These are phyloP conservation scores for Tautogolabrus adspersus DNA, from an alignment of 2,113 vertebrate genomes.

Conservation along the genomic window DNA sequence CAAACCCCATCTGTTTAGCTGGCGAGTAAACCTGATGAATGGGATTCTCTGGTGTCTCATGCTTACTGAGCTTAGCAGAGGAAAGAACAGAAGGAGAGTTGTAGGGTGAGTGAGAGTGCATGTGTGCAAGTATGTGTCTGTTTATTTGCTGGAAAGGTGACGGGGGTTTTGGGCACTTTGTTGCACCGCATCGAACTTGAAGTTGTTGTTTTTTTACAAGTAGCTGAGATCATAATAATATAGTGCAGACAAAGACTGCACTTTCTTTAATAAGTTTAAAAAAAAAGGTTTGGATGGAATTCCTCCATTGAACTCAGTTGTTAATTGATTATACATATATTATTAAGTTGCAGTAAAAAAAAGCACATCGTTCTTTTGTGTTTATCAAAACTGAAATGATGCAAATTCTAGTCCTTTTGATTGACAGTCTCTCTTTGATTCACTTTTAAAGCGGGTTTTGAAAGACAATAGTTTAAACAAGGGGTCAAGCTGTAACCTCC, in stretches of 20 bases:
- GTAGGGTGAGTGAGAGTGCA: conserved; percentile 21
- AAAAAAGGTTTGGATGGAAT: too few species aligned
- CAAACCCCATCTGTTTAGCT: conserved; percentile 79
- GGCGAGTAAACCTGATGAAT: conserved; percentile 75
- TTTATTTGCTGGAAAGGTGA: conserved; percentile 15
- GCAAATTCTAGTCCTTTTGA: too few species aligned
- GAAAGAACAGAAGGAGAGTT: conserved; percentile 57
- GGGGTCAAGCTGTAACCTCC: too few species aligned
- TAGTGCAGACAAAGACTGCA: neutral
- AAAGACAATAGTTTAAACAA: too few species aligned
- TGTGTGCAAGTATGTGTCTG: conserved; percentile 23
- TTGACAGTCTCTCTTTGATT: too few species aligned
- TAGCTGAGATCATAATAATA: neutral
- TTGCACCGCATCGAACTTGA: neutral
- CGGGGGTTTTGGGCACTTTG: neutral
- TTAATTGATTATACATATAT: too few species aligned
- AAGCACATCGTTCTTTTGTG: too few species aligned
- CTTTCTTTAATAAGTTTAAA: neutral
- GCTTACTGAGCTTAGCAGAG: conserved; percentile 61
- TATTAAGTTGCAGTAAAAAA: too few species aligned
- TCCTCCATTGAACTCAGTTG: too few species aligned
- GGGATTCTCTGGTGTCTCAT: conserved; percentile 64
- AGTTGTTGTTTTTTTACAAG: neutral
- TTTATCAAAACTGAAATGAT: too few species aligned
- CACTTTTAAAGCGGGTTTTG: too few species aligned